These are phyloP conservation scores for Tenthredo distinguenda DNA, from an alignment of 2,888 invertebrate species.

Conservation along the genomic window DNA sequence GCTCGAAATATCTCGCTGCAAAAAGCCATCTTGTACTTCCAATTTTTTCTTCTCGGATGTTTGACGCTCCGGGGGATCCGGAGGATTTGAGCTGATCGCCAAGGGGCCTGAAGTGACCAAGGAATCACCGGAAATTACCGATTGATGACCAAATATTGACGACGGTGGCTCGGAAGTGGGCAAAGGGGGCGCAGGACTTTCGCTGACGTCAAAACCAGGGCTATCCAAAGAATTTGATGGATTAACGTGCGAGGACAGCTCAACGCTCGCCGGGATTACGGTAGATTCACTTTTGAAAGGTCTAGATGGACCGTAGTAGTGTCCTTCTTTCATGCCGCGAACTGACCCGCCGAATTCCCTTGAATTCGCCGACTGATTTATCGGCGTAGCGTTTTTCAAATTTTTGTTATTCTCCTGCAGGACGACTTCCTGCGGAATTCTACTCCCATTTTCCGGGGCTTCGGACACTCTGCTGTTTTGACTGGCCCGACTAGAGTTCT, in stretches of 20 bases:
- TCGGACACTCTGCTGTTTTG: constrained; percentile 63
- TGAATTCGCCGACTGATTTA: not conserved
- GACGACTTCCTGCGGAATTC: not conserved
- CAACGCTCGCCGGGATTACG: not conserved
- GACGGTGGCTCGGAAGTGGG: constrained; percentile 37
- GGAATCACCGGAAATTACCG: constrained; percentile 32
- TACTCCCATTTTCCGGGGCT: constrained; percentile 32
- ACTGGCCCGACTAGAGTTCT: constrained; percentile 17
- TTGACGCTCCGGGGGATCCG: constrained; percentile 10
- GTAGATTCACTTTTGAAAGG: not conserved
- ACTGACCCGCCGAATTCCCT: not conserved
- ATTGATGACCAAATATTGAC: constrained; percentile 26
- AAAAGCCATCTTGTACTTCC: not conserved
- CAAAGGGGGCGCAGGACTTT: constrained; percentile 27
- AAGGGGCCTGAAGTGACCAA: not conserved
- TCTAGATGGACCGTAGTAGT: not conserved
- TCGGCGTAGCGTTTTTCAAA: constrained; percentile 8
- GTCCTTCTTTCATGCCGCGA: not conserved
- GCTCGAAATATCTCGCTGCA: not conserved
- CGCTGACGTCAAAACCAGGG: not conserved
- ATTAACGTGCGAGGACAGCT: not conserved
- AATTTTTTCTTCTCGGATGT: not conserved
- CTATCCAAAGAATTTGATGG: not conserved
- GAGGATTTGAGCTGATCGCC: not conserved
- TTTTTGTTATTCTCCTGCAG: not conserved